These are phyloP conservation scores for Cossypha heuglini DNA, from an alignment of 2,797 vertebrate species.

Conservation along the genomic window DNA sequence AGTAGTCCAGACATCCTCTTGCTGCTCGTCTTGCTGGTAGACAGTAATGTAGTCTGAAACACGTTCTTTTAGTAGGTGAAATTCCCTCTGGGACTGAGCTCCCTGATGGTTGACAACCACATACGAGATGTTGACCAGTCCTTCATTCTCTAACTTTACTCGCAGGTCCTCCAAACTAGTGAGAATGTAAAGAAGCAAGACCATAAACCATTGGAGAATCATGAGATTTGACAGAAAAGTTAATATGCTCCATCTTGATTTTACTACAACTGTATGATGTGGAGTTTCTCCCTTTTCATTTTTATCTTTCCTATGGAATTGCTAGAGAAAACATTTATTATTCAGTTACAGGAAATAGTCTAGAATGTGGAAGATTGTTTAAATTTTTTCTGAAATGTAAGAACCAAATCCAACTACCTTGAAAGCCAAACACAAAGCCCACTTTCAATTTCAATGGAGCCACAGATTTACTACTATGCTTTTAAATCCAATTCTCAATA, in stretches of 20 bases:
- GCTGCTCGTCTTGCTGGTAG: conserved; percentile 82
- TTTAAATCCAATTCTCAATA: background rate
- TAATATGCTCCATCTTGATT: background rate
- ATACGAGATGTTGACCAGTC: conserved; percentile 83
- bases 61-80: conserved; percentile 75
- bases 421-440: background rate
- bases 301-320: background rate
- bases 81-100: conserved; percentile 71
- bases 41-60: conserved; percentile 83
- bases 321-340: background rate
- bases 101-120: conserved; percentile 89
- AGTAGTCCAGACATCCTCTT: conserved; percentile 86
- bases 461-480: background rate
- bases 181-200: background rate
- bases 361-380: background rate
- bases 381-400: background rate
- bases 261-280: background rate
- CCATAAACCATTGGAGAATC: background rate
- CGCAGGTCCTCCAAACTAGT: conserved; percentile 87
- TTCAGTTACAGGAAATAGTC: background rate
- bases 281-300: background rate
- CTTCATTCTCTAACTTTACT: conserved; percentile 82
- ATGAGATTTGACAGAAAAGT: background rate
- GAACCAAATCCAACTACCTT: background rate
- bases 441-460: background rate